phyloP scores from a whole-genome alignment of 1,140 invertebrate species.

The Drosophila kurseongensis region DNA sequence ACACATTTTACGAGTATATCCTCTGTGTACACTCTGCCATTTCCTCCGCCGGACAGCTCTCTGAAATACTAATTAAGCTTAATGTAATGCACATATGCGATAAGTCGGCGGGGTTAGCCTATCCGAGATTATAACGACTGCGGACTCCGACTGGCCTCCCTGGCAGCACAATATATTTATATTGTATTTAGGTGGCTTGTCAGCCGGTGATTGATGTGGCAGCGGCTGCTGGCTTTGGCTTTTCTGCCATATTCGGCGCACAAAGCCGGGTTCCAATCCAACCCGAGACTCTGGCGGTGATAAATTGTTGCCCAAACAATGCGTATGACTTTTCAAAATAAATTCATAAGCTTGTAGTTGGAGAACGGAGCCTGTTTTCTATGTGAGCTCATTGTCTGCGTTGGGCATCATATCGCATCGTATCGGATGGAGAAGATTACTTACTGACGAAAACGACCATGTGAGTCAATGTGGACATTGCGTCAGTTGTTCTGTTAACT shows the following conservation, averaged over 20 bases:
- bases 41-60: conserved; percentile 38
- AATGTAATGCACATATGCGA: conserved; percentile 78
- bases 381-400: conserved; percentile 28
- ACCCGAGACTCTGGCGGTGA: conserved; percentile 28
- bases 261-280: conserved; percentile 24
- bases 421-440: conserved; percentile 20
- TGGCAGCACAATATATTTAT: conserved; percentile 48
- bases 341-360: conserved; percentile 46
- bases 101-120: conserved; percentile 52
- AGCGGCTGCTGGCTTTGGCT: conserved; percentile 39
- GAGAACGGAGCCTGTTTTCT: conserved; percentile 38
- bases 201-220: conserved; percentile 76
- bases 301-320: conserved; percentile 49
- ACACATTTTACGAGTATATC: not conserved
- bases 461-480: conserved; percentile 1
- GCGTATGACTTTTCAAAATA: conserved; percentile 53
- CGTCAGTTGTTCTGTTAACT: not conserved
- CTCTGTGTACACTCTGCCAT: conserved; percentile 8
- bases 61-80: conserved; percentile 78
- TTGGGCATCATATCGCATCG: conserved; percentile 13
- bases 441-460: conserved; percentile 2
- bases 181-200: conserved; percentile 79
- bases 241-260: conserved; percentile 69
- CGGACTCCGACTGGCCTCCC: conserved; percentile 29
- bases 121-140: conserved; percentile 53